phyloP scores from a whole-genome alignment of 2,888 invertebrate species.

The Drosophila koepferae region DNA sequence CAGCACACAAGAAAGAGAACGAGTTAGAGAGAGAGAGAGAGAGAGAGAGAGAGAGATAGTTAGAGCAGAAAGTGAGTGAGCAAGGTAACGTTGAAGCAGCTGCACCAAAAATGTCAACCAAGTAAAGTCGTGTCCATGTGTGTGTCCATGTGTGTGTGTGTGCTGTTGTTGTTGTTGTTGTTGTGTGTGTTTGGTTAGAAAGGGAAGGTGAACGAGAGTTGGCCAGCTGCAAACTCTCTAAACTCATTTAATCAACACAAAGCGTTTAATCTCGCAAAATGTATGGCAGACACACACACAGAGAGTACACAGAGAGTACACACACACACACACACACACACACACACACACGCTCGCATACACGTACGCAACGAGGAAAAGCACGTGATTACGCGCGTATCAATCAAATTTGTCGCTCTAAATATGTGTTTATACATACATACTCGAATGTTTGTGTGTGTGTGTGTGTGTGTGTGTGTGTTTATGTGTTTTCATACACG shows the following conservation, averaged over 20 bases:
- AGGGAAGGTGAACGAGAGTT: slow-evolving; percentile 30
- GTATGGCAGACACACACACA: slow-evolving; percentile 35
- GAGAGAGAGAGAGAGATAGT: neutral
- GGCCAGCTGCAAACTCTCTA: slow-evolving; percentile 51
- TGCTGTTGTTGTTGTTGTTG: neutral
- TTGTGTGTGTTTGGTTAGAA: neutral
- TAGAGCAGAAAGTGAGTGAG: neutral
- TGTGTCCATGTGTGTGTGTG: neutral
- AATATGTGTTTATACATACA: slow-evolving; percentile 15
- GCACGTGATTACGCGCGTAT: slow-evolving; percentile 37
- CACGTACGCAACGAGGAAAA: slow-evolving; percentile 10
- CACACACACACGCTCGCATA: slow-evolving; percentile 11
- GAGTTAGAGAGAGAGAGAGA: neutral
- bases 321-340: slow-evolving; percentile 13
- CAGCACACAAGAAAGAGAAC: slow-evolving; percentile 11
- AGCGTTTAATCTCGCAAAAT: slow-evolving; percentile 71
- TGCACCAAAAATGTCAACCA: slow-evolving; percentile 59
- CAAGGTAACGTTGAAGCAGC: neutral
- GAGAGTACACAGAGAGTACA: slow-evolving; percentile 14
- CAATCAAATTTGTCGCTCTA: slow-evolving; percentile 43
- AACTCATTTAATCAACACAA: slow-evolving; percentile 77
- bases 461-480: slow-evolving; percentile 1
- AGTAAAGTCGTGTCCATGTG: slow-evolving; percentile 1
- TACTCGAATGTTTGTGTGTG: no score
- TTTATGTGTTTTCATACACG: slow-evolving; percentile 10